Base-by-base conservation (phyloP, 1,140 invertebrate genomes). In the Mercenaria mercenaria region DNA sequence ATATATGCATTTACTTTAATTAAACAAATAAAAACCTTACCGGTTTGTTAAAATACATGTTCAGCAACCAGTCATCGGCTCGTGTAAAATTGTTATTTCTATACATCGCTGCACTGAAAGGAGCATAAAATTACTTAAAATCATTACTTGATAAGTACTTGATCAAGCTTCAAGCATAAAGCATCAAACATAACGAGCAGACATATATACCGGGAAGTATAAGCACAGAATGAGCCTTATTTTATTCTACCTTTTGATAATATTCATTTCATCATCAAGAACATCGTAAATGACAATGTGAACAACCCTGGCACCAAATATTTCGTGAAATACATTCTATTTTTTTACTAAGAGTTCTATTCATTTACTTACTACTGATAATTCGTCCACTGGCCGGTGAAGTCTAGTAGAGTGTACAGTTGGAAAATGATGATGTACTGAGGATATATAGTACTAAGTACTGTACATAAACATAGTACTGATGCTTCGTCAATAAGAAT, bases 331-430 rank as follows among this genome's bases (percentile, higher is more conserved):
- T n/a, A n/a, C n/a, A n/a, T n/a, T n/a, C n/a, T n/a, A n/a, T n/a
- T n/a, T n/a, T n/a, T n/a, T n/a, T n/a, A n/a, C n/a, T n/a, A n/a
- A n/a, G n/a, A n/a, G n/a, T n/a, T n/a, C n/a, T n/a, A n/a, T n/a
- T n/a, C n/a, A n/a, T n/a, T n/a, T 69, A 88, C 76, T 88, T 80
- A 88, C 85, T 64, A 67, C 13, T 80, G 41, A 67, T 88, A 88
- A 50, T 64, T 64, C 1, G 52, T 77, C 85, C 85, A 88, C 59
- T 88, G 85, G 0, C 29, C 85, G 15, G 43, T 32, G 34, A 88
- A 56, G n/a, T 88, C 85, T 26, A 88, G 0, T 13, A 80, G 41
- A 15, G 74, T 56, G 29, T 61, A 41, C 47, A 80, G 37, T 50
- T 88, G 85, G 69, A 88, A 88, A 20, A 56, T 20, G 10, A 88